phyloP scores from a whole-genome alignment of 2,113 vertebrate species.

The Nothoprocta pentlandii region DNA sequence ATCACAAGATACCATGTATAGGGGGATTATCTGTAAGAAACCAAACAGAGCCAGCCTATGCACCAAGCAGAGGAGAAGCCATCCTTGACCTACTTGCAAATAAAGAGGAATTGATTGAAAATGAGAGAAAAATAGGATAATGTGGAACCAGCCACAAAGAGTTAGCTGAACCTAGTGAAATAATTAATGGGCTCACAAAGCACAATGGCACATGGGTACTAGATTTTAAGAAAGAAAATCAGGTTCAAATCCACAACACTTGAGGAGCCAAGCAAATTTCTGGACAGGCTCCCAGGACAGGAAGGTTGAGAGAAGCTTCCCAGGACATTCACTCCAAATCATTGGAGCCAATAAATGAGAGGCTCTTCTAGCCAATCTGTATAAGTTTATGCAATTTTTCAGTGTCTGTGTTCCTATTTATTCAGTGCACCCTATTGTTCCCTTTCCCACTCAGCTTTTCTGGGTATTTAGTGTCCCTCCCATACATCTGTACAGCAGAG shows the following conservation, averaged over 20 bases:
- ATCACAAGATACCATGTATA: conserved; percentile 6
- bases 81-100: conserved; percentile 41
- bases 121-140: not conserved
- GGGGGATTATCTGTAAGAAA: conserved; percentile 36
- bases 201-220: not conserved
- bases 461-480: not conserved
- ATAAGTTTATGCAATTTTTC: not conserved
- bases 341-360: not conserved
- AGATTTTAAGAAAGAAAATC: not conserved
- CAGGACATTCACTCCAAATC: not conserved
- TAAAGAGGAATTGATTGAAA: not conserved
- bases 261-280: not conserved
- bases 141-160: not conserved
- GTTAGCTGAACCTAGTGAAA: not conserved
- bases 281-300: not conserved
- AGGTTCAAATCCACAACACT: not conserved
- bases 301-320: not conserved
- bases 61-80: conserved; percentile 5
- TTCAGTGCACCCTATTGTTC: not conserved
- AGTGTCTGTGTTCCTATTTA: not conserved
- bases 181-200: not conserved
- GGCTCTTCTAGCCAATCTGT: not conserved
- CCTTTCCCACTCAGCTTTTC: not conserved
- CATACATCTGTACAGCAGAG: not conserved
- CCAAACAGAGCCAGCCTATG: not conserved